Conservation (phyloP, 2,888 invertebrate genomes). For the Cerastis leucographa region DNA sequence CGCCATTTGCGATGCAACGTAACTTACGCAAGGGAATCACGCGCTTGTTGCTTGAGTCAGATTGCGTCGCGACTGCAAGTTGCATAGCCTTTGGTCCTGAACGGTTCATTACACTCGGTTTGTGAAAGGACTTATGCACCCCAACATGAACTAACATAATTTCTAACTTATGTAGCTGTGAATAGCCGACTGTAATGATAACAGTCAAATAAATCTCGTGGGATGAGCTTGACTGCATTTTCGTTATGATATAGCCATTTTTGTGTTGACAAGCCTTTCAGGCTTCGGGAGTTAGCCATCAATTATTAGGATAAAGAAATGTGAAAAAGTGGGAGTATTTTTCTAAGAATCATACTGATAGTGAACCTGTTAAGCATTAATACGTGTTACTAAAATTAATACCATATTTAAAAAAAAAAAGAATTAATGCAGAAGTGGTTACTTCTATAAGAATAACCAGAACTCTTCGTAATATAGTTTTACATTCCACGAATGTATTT, state of each 20-base stretch:
- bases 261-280: neutral
- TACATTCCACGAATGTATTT: neutral
- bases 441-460: neutral
- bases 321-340: constrained; percentile 13
- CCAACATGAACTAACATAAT: neutral
- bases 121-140: neutral
- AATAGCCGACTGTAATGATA: neutral
- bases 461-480: neutral
- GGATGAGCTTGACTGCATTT: neutral
- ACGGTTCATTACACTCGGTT: neutral
- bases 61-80: neutral
- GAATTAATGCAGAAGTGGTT: neutral
- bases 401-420: neutral
- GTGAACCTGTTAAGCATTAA: neutral
- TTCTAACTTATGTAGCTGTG: neutral
- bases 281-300: too few relatives aligned
- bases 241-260: neutral
- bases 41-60: neutral
- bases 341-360: constrained; percentile 4
- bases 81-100: neutral
- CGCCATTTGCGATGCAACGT: neutral
- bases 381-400: neutral
- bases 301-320: too few relatives aligned
- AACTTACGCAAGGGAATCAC: neutral
- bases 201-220: neutral